These are phyloP conservation scores for Spondyliosoma cantharus DNA, from an alignment of 2,797 vertebrate species.

Conservation along the genomic window DNA sequence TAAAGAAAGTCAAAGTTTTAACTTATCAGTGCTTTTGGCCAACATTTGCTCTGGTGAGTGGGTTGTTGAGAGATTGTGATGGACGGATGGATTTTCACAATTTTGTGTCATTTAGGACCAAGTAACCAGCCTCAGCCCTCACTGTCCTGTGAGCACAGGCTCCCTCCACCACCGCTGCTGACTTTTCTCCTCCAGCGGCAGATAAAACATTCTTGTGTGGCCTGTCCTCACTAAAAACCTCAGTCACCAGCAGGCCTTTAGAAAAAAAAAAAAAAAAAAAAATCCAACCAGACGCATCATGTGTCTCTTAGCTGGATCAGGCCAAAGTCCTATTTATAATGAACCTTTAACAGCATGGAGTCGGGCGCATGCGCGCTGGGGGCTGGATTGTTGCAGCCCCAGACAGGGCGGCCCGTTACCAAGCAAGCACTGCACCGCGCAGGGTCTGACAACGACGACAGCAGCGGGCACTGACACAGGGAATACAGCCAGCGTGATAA, in stretches of 20 bases:
- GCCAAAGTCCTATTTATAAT: conserved; percentile 81
- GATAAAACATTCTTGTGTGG: conserved; percentile 20
- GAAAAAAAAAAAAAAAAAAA: conserved; percentile 7
- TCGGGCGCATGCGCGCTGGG: conserved; percentile 78
- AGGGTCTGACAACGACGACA: conserved; percentile 72
- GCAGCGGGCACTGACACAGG: conserved; percentile 65
- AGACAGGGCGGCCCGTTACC: conserved; percentile 83
- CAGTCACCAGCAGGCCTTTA: conserved; percentile 34
- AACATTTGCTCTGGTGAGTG: too few species aligned
- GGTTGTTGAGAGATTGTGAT: background rate
- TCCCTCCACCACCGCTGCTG: background rate
- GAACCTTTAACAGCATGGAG: conserved; percentile 76
- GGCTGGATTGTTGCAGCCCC: conserved; percentile 75
- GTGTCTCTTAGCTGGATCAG: conserved; percentile 61
- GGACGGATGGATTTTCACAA: background rate
- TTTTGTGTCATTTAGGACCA: background rate
- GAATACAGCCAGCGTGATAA: conserved; percentile 62
- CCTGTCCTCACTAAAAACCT: conserved; percentile 44
- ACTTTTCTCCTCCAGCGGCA: conserved; percentile 1
- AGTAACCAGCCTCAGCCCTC: background rate
- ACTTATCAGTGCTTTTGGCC: too few species aligned
- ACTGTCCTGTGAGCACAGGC: too few species aligned
- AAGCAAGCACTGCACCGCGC: conserved; percentile 69
- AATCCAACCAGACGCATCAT: conserved; percentile 60
- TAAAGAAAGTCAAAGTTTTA: too few species aligned